Evolutionary conservation across 1,140 invertebrate genomes (phyloP).

Genomic region (Procambarus virginalis): DNA sequence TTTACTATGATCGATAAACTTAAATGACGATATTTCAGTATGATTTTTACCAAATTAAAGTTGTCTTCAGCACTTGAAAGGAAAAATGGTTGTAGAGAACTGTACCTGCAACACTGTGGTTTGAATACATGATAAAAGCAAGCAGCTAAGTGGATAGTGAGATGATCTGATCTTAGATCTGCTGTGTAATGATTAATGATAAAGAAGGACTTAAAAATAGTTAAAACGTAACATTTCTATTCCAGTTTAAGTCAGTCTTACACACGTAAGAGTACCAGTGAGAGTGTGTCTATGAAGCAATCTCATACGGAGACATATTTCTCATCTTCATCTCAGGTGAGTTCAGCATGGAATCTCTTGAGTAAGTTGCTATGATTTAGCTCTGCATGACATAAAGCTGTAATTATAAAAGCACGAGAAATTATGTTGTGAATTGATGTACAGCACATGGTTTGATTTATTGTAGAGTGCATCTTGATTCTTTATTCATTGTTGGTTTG

Average conservation of each 20-base stretch:
- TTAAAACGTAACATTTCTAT: neutral
- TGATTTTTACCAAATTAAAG: too few species aligned
- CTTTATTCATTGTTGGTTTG: too few species aligned
- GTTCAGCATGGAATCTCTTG: neutral
- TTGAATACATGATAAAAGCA: neutral
- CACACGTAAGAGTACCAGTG: conserved; percentile 1
- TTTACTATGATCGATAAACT: too few species aligned
- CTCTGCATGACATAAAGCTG: neutral
- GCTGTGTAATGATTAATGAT: too few species aligned
- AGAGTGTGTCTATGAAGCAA: conserved; percentile 14
- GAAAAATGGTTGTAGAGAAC: neutral
- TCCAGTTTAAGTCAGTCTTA: conserved; percentile 3
- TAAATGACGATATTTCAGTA: too few species aligned
- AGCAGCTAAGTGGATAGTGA: too few species aligned
- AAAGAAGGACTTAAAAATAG: neutral
- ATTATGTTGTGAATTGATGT: neutral
- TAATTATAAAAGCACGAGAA: neutral
- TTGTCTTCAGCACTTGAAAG: too few species aligned
- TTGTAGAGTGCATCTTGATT: neutral
- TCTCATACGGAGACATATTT: conserved; percentile 25
- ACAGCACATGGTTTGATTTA: neutral
- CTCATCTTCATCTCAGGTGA: conserved; percentile 42
- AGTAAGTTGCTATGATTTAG: neutral
- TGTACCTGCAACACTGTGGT: neutral
- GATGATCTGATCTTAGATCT: too few species aligned